Evolutionary conservation across 2,888 invertebrate species (phyloP).

Genomic region (Ochropleura leucogaster): DNA sequence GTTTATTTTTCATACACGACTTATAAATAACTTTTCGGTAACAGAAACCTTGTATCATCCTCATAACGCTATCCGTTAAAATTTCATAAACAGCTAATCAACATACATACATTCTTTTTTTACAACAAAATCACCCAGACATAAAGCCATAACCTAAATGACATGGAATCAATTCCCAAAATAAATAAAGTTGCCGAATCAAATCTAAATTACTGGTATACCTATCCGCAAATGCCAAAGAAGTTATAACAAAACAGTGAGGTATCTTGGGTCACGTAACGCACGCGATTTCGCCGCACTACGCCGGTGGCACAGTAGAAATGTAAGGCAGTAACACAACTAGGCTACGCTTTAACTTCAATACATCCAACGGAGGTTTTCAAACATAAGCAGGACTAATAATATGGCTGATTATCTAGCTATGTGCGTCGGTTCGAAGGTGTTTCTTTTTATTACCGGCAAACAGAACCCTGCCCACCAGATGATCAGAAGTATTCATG

Average conservation of each 20-base stretch:
- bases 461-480: background rate
- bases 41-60: background rate
- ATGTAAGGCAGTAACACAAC: conserved; percentile 25
- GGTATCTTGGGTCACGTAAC: conserved; percentile 65
- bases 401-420: too few relatives aligned
- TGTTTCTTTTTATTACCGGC: background rate
- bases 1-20: background rate
- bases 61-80: background rate
- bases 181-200: conserved; percentile 27
- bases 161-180: conserved; percentile 12
- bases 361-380: background rate
- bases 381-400: background rate
- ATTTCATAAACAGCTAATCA: background rate
- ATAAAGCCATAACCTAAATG: conserved; percentile 10
- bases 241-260: conserved; percentile 41
- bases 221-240: conserved; percentile 37
- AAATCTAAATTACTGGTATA: conserved; percentile 41
- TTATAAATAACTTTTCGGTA: background rate
- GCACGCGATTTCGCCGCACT: conserved; percentile 67
- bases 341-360: background rate
- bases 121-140: background rate
- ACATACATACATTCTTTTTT: background rate
- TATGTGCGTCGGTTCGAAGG: too few relatives aligned
- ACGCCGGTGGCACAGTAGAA: conserved; percentile 22
- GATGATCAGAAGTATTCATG: background rate